These are phyloP conservation scores for Diloba caeruleocephala DNA, from an alignment of 2,888 invertebrate species.

Conservation along the genomic window DNA sequence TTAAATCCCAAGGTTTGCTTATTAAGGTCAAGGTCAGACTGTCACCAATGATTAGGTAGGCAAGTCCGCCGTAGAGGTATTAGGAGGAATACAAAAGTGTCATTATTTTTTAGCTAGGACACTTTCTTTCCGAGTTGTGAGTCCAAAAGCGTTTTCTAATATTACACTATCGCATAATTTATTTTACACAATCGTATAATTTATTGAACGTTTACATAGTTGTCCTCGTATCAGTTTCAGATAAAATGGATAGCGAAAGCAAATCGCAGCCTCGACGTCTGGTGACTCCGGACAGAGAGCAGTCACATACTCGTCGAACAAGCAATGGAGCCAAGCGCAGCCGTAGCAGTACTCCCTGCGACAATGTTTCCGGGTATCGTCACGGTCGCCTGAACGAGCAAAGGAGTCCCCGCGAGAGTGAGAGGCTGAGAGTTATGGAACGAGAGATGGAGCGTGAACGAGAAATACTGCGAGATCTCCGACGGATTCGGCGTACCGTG, in stretches of 20 bases:
- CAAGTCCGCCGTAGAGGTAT: no score
- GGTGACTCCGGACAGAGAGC: neutral
- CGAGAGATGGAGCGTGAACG: slow-evolving; percentile 1
- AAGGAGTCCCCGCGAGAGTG: no score
- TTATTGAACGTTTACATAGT: no score
- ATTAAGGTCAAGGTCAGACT: no score
- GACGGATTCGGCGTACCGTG: slow-evolving; percentile 1
- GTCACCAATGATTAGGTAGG: no score
- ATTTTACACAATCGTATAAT: no score
- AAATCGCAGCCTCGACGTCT: slow-evolving; percentile 3
- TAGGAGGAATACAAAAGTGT: no score
- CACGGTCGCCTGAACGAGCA: neutral
- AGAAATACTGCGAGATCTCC: neutral
- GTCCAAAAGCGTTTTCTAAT: no score
- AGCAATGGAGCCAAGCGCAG: neutral
- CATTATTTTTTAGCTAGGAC: no score
- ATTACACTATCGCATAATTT: no score
- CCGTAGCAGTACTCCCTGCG: neutral
- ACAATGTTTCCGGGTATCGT: neutral
- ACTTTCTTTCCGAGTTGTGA: no score
- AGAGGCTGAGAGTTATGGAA: neutral
- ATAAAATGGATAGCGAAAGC: neutral
- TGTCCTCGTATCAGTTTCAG: neutral
- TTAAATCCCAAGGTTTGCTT: no score
- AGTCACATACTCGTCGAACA: neutral